Evolutionary conservation across 2,888 invertebrate species (phyloP), one percentile per base, ranked within the genome.

Genomic region (Uloborus plumipes): DNA sequence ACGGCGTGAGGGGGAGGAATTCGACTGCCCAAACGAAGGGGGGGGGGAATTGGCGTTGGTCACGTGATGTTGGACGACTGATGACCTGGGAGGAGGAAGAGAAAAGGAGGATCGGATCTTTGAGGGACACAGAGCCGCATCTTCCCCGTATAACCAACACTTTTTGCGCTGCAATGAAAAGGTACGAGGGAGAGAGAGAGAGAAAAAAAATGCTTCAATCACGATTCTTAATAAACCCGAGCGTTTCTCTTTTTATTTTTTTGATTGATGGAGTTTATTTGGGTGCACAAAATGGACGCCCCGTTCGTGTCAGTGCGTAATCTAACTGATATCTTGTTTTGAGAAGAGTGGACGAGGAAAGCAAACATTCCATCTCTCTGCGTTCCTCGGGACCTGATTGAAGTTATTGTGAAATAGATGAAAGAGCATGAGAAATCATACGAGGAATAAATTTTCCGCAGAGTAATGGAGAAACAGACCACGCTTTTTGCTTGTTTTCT

Each of bases 181-280:
- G 80, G 70, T 70, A 74, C 70, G 64, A 67, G 53, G 72, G n/a
- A n/a, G n/a, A n/a, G n/a, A n/a, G n/a, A 62, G 74, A 69, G 69
- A 49, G 22, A 15, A 51, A 66, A 53, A 81, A 81, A 74, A 64
- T 51, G 39, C 70, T 51, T 64, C 80, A 81, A 81, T 81, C 80
- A 81, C 80, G 65, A 74, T 74, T 74, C 74, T 81, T 81, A 81
- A 81, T 81, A 80, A 74, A 81, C 69, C 73, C 47, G 67, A 70
- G 77, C 65, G 64, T 66, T 71, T 31, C 59, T 61, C 26, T 26
- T 26, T 26, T 26, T 26, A 3, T 26, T 61, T 61, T 47, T 59
- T 67, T 81, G 74, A 81, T 81, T 22, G 80, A 81, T 74, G 80
- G 70, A 50, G 51, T 74, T 81, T 74, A 69, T 74, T 70, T 69